These are phyloP conservation scores for Melanocharis versteri DNA, from an alignment of 2,113 vertebrate genomes.

Conservation along the genomic window DNA sequence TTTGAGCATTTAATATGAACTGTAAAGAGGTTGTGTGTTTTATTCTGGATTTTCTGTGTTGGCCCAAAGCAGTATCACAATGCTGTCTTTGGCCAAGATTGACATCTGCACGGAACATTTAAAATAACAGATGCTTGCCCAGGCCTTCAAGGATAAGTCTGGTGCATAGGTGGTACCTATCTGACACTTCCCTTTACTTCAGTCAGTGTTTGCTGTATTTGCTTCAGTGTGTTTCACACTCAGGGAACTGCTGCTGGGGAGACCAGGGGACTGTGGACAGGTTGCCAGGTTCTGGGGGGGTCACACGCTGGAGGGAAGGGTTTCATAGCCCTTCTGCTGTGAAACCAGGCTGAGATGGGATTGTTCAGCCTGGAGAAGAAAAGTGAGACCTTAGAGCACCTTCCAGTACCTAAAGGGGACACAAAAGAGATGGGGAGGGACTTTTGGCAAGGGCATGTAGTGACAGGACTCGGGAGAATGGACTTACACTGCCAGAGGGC, in stretches of 20 bases:
- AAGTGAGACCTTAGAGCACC: accelerated
- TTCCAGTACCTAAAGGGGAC: not conserved
- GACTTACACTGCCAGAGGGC: not conserved
- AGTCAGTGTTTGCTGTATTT: not conserved
- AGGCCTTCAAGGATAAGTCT: not conserved
- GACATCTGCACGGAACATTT: not conserved
- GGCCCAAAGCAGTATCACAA: not conserved
- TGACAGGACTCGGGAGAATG: not conserved
- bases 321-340: not conserved
- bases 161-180: not conserved
- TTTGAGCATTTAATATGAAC: not conserved
- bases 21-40: not conserved
- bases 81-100: not conserved
- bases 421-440: not conserved
- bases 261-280: not conserved
- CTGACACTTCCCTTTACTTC: not conserved
- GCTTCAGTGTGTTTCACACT: not conserved
- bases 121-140: not conserved
- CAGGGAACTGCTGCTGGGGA: not conserved
- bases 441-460: not conserved
- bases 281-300: not conserved
- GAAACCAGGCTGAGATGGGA: not conserved
- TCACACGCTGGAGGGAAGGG: not conserved
- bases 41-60: not conserved
- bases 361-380: not conserved